phyloP scores from a whole-genome alignment of 2,888 invertebrate genomes.

The Pachydiplax longipennis region DNA sequence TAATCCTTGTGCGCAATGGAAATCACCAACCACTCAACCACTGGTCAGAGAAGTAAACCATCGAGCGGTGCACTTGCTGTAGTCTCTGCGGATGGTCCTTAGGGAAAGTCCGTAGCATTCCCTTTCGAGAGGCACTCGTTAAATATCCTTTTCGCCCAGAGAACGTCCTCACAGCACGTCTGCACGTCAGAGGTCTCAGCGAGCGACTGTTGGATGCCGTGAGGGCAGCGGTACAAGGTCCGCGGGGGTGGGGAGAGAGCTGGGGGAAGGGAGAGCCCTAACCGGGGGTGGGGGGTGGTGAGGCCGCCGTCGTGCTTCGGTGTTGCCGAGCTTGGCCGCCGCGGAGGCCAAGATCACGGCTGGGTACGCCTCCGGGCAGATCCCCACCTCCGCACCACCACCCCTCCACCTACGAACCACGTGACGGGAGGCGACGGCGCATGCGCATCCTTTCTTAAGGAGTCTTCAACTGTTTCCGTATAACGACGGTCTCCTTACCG shows the following conservation, averaged over 20 bases:
- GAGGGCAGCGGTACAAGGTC: conserved; percentile 45
- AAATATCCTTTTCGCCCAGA: neutral
- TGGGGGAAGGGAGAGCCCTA: neutral
- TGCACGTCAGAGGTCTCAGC: conserved; percentile 29
- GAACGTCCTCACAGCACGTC: conserved; percentile 35
- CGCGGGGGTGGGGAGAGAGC: conserved; percentile 18
- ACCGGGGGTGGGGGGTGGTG: neutral
- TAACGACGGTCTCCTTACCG: neutral
- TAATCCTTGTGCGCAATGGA: conserved; percentile 3
- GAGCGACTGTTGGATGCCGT: conserved; percentile 40
- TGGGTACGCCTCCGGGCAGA: conserved; percentile 34
- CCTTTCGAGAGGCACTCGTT: conserved; percentile 1
- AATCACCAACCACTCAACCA: neutral
- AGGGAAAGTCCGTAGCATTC: neutral
- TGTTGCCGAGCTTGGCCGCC: conserved; percentile 21
- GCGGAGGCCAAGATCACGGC: conserved; percentile 43
- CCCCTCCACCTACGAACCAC: conserved; percentile 23
- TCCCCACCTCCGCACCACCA: neutral
- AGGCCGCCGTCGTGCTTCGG: conserved; percentile 4
- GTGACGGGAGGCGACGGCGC: conserved; percentile 39
- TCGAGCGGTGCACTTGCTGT: neutral
- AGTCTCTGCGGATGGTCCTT: neutral
- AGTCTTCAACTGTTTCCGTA: conserved; percentile 10
- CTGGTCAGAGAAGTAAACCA: neutral
- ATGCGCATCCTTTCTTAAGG: conserved; percentile 2